Base-by-base conservation (phyloP, 2,113 vertebrate species). In the Ondatra zibethicus region DNA sequence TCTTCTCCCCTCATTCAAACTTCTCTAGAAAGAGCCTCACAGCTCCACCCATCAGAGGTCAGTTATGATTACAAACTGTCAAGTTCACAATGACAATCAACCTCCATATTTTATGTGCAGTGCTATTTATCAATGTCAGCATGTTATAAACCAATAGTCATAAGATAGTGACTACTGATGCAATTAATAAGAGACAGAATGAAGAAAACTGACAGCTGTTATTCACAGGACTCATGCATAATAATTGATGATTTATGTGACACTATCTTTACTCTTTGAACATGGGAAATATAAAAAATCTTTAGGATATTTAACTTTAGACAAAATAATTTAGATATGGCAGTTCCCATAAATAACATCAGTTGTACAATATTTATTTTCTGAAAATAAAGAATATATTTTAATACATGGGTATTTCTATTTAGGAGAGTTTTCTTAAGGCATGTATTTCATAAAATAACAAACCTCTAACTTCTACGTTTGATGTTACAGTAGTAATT, bases 241-340 rank as follows among this genome's bases (percentile, higher is more conserved):
- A 19, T 70, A 55, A 33, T 66, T 92, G 21, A 58, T 55, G 52
- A 36, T 39, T 2, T 50, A 81, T 55, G 10, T 81, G 27, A 66
- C 42, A 33, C 10, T 90, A 55, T 55, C 52, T 81, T 81, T 81
- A 89, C 13, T 93, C 68, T 63, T 33, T 70, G 4, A 72, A 65
- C 75, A 33, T 47, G 3, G 9, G 2, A 50, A 65, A 89, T 87
- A 76, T n/a, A 90, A 58, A 82, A 36, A 68, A 33, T 89, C 50
- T 52, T 58, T 4, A 65, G 61, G 55, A 31, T n/a, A 75, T 39
- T 93, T 88, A 25, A 52, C 39, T 96, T 96, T 58, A 95, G 39
- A 19, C 10, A 80, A 89, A 77, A 5, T n/a, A 88, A 58, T 1
- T 70, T 89, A 86, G 16, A 80, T 95, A 14, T 58, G 27, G 58